A percentile compares a stretch with the other conserved stretches of the same genome.
phyloP scores from a whole-genome alignment of 2,113 vertebrate species.

The Chaetops frenatus region DNA sequence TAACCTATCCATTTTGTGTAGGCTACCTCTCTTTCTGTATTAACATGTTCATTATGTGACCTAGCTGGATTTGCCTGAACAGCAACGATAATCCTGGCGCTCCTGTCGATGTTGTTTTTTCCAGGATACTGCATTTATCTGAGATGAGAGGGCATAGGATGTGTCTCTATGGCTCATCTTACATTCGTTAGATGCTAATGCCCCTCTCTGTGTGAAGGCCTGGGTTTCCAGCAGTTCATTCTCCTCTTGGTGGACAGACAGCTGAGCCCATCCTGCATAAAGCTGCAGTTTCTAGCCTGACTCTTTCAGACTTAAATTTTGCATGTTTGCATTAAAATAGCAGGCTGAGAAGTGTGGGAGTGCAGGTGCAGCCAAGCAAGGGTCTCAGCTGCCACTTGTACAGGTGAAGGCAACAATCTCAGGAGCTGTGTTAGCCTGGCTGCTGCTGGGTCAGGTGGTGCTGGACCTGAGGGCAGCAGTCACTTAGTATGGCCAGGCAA shows the following conservation, averaged over 20 bases:
- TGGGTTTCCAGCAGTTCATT: neutral
- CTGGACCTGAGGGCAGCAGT: neutral
- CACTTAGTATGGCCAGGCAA: accelerated
- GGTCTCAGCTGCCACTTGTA: neutral
- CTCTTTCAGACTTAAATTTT: neutral
- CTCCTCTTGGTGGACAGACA: neutral
- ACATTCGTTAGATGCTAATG: neutral
- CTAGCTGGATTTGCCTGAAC: constrained; percentile 13
- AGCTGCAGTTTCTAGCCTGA: neutral
- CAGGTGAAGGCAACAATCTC: neutral
- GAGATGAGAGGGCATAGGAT: neutral
- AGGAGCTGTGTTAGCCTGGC: neutral
- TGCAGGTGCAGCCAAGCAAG: neutral
- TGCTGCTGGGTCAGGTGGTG: accelerated
- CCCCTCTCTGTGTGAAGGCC: neutral
- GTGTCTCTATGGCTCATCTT: neutral
- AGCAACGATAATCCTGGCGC: neutral
- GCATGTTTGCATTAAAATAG: neutral
- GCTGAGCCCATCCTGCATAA: neutral
- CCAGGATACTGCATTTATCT: neutral
- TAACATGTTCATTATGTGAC: neutral
- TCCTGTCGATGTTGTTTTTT: neutral
- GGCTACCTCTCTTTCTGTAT: neutral
- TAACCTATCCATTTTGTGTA: neutral
- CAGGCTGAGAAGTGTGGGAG: neutral